These are phyloP conservation scores for Heliopora coerulea DNA, from an alignment of 92 coral and sea anemone genomes.

Conservation along the genomic window DNA sequence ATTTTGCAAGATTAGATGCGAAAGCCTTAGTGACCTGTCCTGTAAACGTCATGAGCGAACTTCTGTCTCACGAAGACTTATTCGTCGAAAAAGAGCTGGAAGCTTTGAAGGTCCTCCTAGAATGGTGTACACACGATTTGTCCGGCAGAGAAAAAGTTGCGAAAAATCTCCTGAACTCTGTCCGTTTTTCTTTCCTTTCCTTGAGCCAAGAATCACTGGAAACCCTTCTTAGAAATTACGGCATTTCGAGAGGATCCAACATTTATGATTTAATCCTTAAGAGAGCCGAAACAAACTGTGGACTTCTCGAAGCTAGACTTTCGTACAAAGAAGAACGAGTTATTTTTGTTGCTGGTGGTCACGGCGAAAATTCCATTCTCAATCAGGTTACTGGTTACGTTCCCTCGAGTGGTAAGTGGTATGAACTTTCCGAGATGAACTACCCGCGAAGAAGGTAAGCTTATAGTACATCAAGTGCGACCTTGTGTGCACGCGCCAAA, in stretches of 20 bases:
- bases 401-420: slow-evolving; percentile 71
- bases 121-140: slow-evolving; percentile 65
- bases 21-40: slow-evolving; percentile 55
- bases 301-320: slow-evolving; percentile 43
- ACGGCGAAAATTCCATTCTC: slow-evolving; percentile 57
- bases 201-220: slow-evolving; percentile 33
- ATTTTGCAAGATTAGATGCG: slow-evolving; percentile 39
- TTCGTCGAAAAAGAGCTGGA: slow-evolving; percentile 65
- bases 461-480: too few relatives aligned
- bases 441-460: slow-evolving; percentile 86
- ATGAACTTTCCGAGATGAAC: slow-evolving; percentile 59
- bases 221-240: slow-evolving; percentile 7
- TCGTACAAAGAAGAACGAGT: slow-evolving; percentile 70
- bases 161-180: slow-evolving; percentile 44
- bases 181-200: slow-evolving; percentile 62
- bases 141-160: slow-evolving; percentile 39
- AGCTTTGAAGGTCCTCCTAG: slow-evolving; percentile 55
- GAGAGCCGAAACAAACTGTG: neutral
- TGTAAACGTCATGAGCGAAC: slow-evolving; percentile 43
- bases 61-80: slow-evolving; percentile 77
- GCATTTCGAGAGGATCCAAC: neutral
- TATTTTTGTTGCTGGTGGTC: slow-evolving; percentile 78
- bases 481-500: too few relatives aligned
- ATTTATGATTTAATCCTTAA: neutral
- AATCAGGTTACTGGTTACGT: slow-evolving; percentile 58